A percentile compares a stretch with the other conserved stretches of the same genome.
These are phyloP conservation scores for Elgaria multicarinata DNA, from an alignment of 2,113 vertebrate genomes.

Conservation along the genomic window DNA sequence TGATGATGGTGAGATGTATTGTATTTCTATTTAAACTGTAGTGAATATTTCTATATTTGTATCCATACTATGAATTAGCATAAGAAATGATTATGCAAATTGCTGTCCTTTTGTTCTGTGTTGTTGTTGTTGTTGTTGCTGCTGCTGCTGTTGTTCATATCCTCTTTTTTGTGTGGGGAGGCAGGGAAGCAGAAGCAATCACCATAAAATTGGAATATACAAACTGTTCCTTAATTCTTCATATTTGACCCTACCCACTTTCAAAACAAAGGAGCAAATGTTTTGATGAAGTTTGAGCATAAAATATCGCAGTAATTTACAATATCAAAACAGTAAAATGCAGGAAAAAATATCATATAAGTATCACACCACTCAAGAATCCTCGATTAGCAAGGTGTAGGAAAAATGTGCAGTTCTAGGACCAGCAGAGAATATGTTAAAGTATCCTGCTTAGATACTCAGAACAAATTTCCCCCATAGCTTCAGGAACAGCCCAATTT, in stretches of 20 bases:
- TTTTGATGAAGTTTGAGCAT: not conserved
- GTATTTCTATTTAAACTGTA: not conserved
- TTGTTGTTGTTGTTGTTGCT: too few species aligned
- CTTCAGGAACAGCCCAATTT: not conserved
- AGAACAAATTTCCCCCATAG: not conserved
- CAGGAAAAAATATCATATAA: not conserved
- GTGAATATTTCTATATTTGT: not conserved
- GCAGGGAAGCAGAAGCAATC: not conserved
- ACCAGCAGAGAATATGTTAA: not conserved
- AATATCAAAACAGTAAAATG: not conserved
- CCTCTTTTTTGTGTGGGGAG: not conserved
- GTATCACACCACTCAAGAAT: not conserved
- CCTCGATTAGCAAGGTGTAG: not conserved
- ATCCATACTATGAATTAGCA: not conserved
- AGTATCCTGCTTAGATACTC: not conserved
- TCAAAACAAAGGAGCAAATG: not conserved
- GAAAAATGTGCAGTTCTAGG: not conserved
- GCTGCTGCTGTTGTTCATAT: too few species aligned
- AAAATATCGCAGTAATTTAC: not conserved
- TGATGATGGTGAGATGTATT: not conserved
- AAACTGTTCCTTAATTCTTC: not conserved
- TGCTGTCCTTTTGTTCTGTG: not conserved
- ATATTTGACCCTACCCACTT: not conserved
- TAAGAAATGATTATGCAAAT: not conserved
- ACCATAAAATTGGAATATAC: not conserved